Evolutionary conservation across 2,888 invertebrate species (phyloP).

Genomic region (Exephanes ischioxanthus): DNA sequence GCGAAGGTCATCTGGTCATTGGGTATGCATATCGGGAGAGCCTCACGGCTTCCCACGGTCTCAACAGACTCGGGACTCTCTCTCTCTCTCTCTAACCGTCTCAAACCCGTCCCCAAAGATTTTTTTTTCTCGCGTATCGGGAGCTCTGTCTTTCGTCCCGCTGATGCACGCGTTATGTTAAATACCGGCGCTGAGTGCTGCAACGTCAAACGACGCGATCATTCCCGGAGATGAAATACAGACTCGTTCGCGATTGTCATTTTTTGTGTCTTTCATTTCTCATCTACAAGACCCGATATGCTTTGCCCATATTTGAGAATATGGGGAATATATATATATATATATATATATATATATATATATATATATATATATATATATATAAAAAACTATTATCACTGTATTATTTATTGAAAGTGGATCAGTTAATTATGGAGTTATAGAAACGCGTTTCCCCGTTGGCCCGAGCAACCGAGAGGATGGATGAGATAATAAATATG

Average conservation of each 20-base stretch:
- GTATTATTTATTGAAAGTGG: too few relatives aligned
- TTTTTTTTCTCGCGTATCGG: constrained; percentile 37
- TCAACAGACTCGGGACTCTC: constrained; percentile 31
- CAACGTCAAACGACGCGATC: constrained; percentile 16
- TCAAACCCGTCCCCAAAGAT: constrained; percentile 78
- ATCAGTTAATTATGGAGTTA: too few relatives aligned
- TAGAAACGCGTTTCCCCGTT: too few relatives aligned
- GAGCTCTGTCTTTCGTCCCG: constrained; percentile 17
- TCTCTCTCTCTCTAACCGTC: constrained; percentile 69
- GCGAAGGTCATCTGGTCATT: constrained; percentile 83
- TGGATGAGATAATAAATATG: too few relatives aligned
- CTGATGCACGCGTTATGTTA: constrained; percentile 63
- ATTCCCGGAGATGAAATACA: constrained; percentile 14
- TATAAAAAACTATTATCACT: background rate
- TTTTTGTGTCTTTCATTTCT: background rate
- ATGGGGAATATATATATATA: background rate
- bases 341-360: background rate
- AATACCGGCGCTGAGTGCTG: constrained; percentile 33
- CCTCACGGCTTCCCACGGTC: constrained; percentile 69
- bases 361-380: background rate
- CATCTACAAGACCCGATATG: background rate
- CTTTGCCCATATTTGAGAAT: background rate
- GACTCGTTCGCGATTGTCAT: background rate
- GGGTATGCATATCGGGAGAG: constrained; percentile 80
- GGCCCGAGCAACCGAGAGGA: too few relatives aligned